Conservation (phyloP, 2,888 invertebrate genomes). For the Phorcus lineatus region DNA sequence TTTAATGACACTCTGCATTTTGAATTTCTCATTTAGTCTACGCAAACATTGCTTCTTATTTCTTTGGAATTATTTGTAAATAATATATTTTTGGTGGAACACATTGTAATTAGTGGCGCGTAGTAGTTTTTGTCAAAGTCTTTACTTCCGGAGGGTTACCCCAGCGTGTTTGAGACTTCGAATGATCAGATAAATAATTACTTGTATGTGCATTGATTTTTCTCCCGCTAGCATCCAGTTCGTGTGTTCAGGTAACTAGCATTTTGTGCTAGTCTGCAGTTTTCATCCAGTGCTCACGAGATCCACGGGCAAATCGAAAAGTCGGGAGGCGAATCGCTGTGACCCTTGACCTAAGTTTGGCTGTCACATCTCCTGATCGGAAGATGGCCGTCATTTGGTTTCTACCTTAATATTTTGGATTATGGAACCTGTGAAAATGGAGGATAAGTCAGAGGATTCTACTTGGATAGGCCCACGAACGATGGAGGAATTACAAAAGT, state of each 20-base stretch:
- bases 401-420: neutral
- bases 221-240: neutral
- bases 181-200: slow-evolving; percentile 11
- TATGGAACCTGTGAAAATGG: neutral
- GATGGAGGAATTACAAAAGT: slow-evolving; percentile 27
- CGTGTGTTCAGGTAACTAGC: neutral
- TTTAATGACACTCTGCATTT: too few relatives aligned
- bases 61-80: too few relatives aligned
- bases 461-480: neutral
- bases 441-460: neutral
- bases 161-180: neutral
- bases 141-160: slow-evolving; percentile 7
- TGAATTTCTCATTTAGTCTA: too few relatives aligned
- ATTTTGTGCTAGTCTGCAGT: neutral
- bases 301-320: neutral
- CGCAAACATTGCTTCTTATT: too few relatives aligned
- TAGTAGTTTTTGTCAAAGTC: neutral
- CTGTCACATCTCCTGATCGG: slow-evolving; percentile 10
- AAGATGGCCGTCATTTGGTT: neutral
- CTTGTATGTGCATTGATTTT: slow-evolving; percentile 1
- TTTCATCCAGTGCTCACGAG: neutral
- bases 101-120: too few relatives aligned
- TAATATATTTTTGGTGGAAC: too few relatives aligned
- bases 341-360: slow-evolving; percentile 11
- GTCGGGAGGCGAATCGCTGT: neutral